A percentile compares a stretch with the other conserved stretches of the same genome.
Evolutionary conservation across 2,888 invertebrate species (phyloP).

Genomic region (Syrphus vitripennis): DNA sequence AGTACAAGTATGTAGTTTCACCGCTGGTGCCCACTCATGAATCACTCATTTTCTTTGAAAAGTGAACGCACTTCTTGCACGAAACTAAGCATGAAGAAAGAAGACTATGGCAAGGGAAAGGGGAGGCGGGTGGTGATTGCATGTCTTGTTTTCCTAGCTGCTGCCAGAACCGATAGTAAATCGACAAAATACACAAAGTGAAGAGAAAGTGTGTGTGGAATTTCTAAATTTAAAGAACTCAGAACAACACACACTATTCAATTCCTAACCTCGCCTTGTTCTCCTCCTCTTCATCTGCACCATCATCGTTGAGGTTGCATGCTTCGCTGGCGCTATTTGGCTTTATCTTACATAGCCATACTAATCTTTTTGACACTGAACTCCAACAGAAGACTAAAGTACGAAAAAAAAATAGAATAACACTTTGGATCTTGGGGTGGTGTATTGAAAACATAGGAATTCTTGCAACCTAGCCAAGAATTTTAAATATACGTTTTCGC

Average conservation of each 20-base stretch:
- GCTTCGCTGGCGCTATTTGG: conserved; percentile 30
- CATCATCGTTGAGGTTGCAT: conserved; percentile 42
- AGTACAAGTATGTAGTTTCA: no score
- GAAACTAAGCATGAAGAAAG: conserved; percentile 10
- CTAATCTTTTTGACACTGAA: conserved; percentile 70
- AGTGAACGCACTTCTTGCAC: conserved; percentile 39
- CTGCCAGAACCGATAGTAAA: conserved; percentile 18
- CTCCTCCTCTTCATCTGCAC: neutral
- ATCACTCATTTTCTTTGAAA: conserved; percentile 47
- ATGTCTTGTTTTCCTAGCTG: neutral
- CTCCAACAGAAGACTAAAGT: conserved; percentile 39
- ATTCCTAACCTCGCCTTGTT: neutral
- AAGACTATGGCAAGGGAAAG: neutral
- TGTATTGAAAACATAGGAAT: conserved; percentile 27
- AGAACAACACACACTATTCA: conserved; percentile 9
- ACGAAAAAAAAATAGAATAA: conserved; percentile 30
- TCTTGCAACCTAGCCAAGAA: conserved; percentile 62
- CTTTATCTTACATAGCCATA: conserved; percentile 40
- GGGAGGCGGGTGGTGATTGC: no score
- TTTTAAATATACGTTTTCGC: neutral
- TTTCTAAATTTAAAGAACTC: conserved; percentile 65
- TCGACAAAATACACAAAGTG: conserved; percentile 18
- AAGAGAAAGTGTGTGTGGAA: conserved; percentile 53
- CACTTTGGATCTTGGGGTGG: conserved; percentile 3
- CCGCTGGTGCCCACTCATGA: conserved; percentile 63